Evolutionary conservation across 2,888 invertebrate species (phyloP), one percentile per base, ranked within the genome.

Genomic region (Choristoneura rosaceana): DNA sequence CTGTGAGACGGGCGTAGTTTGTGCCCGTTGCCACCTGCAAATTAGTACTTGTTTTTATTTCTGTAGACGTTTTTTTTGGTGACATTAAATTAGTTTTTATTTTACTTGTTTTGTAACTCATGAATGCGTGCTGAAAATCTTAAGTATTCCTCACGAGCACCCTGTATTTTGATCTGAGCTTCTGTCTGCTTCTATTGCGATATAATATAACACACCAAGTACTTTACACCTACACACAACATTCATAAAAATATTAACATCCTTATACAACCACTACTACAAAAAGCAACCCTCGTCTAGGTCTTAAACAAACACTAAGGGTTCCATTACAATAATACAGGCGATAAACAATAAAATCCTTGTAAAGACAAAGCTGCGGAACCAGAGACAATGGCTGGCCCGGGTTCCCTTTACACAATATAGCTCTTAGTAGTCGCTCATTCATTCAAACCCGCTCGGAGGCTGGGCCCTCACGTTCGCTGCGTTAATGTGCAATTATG

Each of bases 391-490:
- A 83, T 81, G 76, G 79, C 78, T 80, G 80, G 81, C 79, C 79
- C 79, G 81, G 78, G 81, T 74, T 82, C 80, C 81, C 81, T 82
- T 79, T 78, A 79, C 80, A 80, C 80, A 79, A 78, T 78, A 78
- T 80, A 79, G 77, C 80, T 81, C 77, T 79, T 78, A 76, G 71
- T 78, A 76, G 71, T 70, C 47, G 65, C 60, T 78, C 75, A 75
- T 76, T 78, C 71, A 71, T 67, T 71, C 71, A 71, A 66, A 71
- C 71, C 67, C 71, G 58, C 65, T 71, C 17, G 58, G 66, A 62
- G 25, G 61, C 41, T 41, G 58, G 47, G 47, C 10, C 8, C 12
- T 3, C 50, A n/a, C 60, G 52, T 60, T 34, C 17, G 33, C 52
- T 60, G 5, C 7, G 38, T 8, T 7, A 3, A 8, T 1, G n/a